Conservation (phyloP, 2,888 invertebrate species). For the Platycheirus rosarum region DNA sequence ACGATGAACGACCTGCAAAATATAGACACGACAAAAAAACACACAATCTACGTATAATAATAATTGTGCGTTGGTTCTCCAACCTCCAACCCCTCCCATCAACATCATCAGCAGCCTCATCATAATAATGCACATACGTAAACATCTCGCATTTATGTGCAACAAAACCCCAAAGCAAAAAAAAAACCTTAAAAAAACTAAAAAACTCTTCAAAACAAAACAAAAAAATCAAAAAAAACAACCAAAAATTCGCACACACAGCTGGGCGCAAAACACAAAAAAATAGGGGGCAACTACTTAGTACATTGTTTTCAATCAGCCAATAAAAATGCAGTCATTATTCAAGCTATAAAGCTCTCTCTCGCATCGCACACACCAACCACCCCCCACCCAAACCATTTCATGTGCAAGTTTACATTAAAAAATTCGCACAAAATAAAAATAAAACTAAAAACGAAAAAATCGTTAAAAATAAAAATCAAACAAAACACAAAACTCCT, state of each 20-base stretch:
- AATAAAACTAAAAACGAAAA: conserved; percentile 65
- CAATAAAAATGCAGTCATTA: conserved; percentile 83
- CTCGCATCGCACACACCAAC: conserved; percentile 63
- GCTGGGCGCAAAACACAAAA: conserved; percentile 76
- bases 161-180: conserved; percentile 75
- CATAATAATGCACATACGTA: conserved; percentile 80
- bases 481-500: conserved; percentile 64
- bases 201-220: conserved; percentile 50
- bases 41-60: conserved; percentile 65
- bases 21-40: conserved; percentile 45
- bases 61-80: conserved; percentile 57
- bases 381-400: conserved; percentile 28
- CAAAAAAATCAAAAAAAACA: conserved; percentile 54
- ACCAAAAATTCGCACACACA: conserved; percentile 74
- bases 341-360: conserved; percentile 77
- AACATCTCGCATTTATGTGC: conserved; percentile 79
- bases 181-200: conserved; percentile 60
- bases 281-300: conserved; percentile 79
- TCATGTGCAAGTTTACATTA: conserved; percentile 61
- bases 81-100: conserved; percentile 34
- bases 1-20: conserved; percentile 58
- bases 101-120: conserved; percentile 65
- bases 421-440: conserved; percentile 65
- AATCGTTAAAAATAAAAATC: conserved; percentile 66
- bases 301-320: conserved; percentile 81